Base-by-base conservation (phyloP, 2,888 invertebrate genomes). In the Drosophila neutralis region DNA sequence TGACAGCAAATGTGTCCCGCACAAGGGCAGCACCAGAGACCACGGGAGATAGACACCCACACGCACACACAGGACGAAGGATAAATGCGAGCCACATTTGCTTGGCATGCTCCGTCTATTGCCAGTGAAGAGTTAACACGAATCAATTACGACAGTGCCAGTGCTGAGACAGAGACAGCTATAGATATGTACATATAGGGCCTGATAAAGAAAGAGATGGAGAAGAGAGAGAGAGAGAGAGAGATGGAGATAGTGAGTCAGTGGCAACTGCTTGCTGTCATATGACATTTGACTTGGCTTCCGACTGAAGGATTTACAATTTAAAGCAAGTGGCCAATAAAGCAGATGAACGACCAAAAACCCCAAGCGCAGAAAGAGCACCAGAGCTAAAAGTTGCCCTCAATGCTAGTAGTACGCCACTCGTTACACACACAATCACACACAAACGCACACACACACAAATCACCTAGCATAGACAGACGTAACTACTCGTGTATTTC, bases 271-370 rank as follows among this genome's bases (percentile, higher is more conserved):
- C 80, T 85, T 82, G 66, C 83, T 83, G 85, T 75, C 87, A 83
- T 83, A 77, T 85, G 85, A 87, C 88, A 84, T 86, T 86, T 86
- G 85, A 83, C 87, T 83, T 87, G 84, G 81, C 81, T 81, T 78
- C 83, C 71, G 79, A 69, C 81, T 85, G 81, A 85, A 79, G 86
- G 87, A 85, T 85, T 86, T 87, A 86, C 85, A 86, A 86, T 86
- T 86, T 86, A 87, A 86, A 83, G 87, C 85, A 86, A 86, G 85
- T 86, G 85, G 85, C 85, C 85, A 86, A 87, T 86, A 86, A 86
- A 86, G 70, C 85, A 86, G 87, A 86, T 83, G 85, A 85, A 83
- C 87, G 87, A 79, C 78, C 87, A 79, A 82, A 57, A 67, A 48
- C 35, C 31, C 61, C 66, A 80, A 84, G 60, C 61, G 70, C 70